These are phyloP conservation scores for Mercenaria mercenaria DNA, from an alignment of 1,140 invertebrate species.

Conservation along the genomic window DNA sequence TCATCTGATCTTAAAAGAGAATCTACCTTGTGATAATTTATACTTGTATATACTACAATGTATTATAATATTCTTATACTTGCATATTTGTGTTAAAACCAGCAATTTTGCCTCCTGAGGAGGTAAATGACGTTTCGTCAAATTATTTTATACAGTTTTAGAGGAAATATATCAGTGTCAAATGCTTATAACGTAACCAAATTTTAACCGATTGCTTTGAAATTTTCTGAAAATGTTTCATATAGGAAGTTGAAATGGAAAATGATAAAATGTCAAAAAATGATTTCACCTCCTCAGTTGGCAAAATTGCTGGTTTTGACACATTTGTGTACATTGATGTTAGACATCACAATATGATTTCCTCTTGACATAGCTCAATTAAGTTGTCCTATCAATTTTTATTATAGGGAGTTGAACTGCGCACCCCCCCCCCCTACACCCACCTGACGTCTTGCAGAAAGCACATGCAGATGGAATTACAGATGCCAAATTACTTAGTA, in stretches of 20 bases:
- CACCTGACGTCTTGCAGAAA: slow-evolving; percentile 22
- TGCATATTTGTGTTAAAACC: slow-evolving; percentile 20
- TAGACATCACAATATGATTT: slow-evolving; percentile 18
- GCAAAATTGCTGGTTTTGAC: too few species aligned
- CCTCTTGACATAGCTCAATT: slow-evolving; percentile 36
- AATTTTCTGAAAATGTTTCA: too few species aligned
- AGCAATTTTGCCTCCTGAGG: too few species aligned
- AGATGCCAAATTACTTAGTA: slow-evolving; percentile 15
- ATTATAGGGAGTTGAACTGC: slow-evolving; percentile 32
- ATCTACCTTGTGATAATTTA: slow-evolving; percentile 28
- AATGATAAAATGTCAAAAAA: too few species aligned
- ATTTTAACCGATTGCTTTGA: too few species aligned
- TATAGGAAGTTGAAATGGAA: too few species aligned
- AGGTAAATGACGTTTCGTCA: too few species aligned
- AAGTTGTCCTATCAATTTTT: slow-evolving; percentile 17
- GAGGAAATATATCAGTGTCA: too few species aligned
- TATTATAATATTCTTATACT: slow-evolving; percentile 23
- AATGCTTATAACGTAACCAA: too few species aligned
- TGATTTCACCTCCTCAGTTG: too few species aligned
- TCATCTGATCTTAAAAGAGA: slow-evolving; percentile 33
- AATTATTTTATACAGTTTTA: too few species aligned
- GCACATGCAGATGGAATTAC: slow-evolving; percentile 19
- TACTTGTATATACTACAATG: slow-evolving; percentile 11
- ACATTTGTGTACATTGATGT: slow-evolving; percentile 34
- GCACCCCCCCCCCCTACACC: too few species aligned